Conservation (phyloP, 2,797 vertebrate genomes). For the Sebastes kiyomatsui region DNA sequence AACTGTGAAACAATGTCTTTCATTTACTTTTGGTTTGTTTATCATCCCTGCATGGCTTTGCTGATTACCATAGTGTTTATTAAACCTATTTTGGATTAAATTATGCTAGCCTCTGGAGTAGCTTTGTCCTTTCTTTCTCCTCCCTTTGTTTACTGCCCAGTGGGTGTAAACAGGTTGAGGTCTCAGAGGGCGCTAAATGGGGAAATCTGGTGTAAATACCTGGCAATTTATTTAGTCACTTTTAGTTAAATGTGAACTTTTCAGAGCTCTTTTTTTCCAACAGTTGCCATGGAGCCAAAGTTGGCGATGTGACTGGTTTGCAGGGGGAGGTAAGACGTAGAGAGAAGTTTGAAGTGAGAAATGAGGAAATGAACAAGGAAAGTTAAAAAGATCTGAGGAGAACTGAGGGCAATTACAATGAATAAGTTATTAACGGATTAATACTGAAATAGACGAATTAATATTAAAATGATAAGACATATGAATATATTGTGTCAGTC, state of each 20-base stretch:
- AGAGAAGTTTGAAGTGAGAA: conserved; percentile 17
- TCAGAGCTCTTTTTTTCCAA: not conserved
- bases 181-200: not conserved
- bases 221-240: not conserved
- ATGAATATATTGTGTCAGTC: conserved; percentile 32
- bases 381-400: conserved; percentile 44
- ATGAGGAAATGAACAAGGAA: conserved; percentile 35
- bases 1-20: not conserved
- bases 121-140: conserved; percentile 2
- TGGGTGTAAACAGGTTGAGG: not conserved
- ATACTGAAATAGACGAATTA: conserved; percentile 51
- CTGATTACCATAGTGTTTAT: not conserved
- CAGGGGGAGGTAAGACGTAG: not conserved
- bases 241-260: not conserved
- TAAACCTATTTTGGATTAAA: conserved; percentile 14
- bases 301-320: not conserved
- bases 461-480: conserved; percentile 36
- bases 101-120: not conserved
- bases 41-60: not conserved
- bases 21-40: not conserved
- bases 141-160: not conserved
- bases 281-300: not conserved
- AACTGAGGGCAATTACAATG: conserved; percentile 49
- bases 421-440: conserved; percentile 64
- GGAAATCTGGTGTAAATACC: not conserved